Evolutionary conservation across 1,140 invertebrate species (phyloP).

Genomic region (Lycorma delicatula): DNA sequence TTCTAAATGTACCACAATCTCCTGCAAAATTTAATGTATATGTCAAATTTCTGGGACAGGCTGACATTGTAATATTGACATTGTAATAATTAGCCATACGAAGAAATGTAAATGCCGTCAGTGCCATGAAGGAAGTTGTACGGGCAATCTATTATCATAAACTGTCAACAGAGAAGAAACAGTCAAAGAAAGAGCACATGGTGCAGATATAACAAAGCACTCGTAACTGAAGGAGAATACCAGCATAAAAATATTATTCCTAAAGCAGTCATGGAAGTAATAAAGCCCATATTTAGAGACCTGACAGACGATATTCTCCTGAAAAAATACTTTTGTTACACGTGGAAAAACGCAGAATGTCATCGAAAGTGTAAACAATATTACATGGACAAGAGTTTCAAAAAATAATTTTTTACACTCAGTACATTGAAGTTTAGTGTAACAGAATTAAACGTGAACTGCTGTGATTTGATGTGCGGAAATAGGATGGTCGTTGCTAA

Average conservation of each 20-base stretch:
- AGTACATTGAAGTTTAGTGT: too few relatives aligned
- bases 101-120: conserved; percentile 26
- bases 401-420: conserved; percentile 11
- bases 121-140: conserved; percentile 32
- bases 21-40: neutral
- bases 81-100: conserved; percentile 32
- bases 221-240: neutral
- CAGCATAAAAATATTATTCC: neutral
- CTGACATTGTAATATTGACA: conserved; percentile 28
- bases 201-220: conserved; percentile 23
- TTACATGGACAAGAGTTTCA: too few relatives aligned
- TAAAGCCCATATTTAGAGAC: conserved; percentile 20
- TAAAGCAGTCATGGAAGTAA: conserved; percentile 8
- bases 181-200: conserved; percentile 29
- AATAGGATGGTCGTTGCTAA: too few relatives aligned
- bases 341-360: conserved; percentile 17
- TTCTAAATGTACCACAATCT: neutral
- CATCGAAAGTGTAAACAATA: conserved; percentile 7
- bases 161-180: conserved; percentile 32
- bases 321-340: conserved; percentile 15
- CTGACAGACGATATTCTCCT: conserved; percentile 16
- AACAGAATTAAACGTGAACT: too few relatives aligned
- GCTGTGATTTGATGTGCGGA: too few relatives aligned
- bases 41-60: neutral
- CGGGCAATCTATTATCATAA: conserved; percentile 33